Conservation (phyloP, 2,113 vertebrate genomes). For the Clinocottus analis region DNA sequence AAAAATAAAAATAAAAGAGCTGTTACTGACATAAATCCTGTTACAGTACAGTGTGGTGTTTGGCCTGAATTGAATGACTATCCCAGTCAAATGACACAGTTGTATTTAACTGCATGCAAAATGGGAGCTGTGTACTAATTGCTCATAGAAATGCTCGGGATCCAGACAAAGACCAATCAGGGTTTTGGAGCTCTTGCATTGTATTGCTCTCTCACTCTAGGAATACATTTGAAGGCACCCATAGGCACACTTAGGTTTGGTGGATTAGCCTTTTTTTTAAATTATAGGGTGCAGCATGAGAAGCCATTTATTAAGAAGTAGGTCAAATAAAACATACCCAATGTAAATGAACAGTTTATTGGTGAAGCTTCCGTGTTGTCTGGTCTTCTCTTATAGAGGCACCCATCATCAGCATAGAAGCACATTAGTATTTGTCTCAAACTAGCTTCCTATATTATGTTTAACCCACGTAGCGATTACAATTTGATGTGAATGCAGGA, state of each 20-base stretch:
- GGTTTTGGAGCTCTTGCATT: background rate
- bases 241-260: background rate
- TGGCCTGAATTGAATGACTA: no score
- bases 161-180: background rate
- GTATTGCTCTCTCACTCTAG: background rate
- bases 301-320: background rate
- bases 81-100: background rate
- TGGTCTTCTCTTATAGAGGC: background rate
- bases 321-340: background rate
- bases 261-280: background rate
- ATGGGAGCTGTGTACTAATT: background rate
- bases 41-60: no score
- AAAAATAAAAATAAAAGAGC: no score
- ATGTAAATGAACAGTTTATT: background rate
- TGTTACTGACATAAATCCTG: no score
- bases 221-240: background rate
- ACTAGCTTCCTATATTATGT: background rate
- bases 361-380: background rate
- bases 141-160: background rate
- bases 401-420: background rate
- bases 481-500: background rate
- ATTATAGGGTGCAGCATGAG: background rate
- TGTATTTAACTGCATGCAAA: background rate
- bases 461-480: background rate
- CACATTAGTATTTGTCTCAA: background rate